A percentile compares a stretch with the other conserved stretches of the same genome.
Conservation (phyloP, 2,888 invertebrate genomes). For the Lamproptera curius region DNA sequence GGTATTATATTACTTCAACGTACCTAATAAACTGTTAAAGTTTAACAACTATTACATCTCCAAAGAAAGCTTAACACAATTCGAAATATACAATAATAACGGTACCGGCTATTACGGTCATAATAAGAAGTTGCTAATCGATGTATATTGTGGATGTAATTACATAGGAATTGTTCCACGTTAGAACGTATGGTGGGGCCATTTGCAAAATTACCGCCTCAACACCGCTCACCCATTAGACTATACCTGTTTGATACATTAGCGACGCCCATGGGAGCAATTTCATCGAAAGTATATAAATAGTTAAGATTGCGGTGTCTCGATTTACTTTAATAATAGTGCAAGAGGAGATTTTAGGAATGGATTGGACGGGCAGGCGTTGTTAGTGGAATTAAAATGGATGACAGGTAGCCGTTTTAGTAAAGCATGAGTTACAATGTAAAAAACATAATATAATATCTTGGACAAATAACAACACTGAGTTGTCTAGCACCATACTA, state of each 20-base stretch:
- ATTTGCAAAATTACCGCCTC: slow-evolving; percentile 64
- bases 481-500: too few species aligned
- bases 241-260: slow-evolving; percentile 53
- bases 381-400: too few species aligned
- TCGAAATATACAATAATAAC: slow-evolving; percentile 8
- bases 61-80: background rate
- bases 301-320: slow-evolving; percentile 42
- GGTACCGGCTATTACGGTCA: slow-evolving; percentile 11
- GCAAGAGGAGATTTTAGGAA: too few species aligned
- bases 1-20: too few species aligned
- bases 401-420: too few species aligned
- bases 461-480: too few species aligned
- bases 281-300: slow-evolving; percentile 45
- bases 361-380: slow-evolving; percentile 38
- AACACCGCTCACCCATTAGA: slow-evolving; percentile 47
- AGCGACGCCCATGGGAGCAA: slow-evolving; percentile 51
- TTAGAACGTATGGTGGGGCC: slow-evolving; percentile 28
- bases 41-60: too few species aligned
- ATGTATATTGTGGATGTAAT: slow-evolving; percentile 17
- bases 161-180: slow-evolving; percentile 17
- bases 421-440: too few species aligned
- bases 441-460: too few species aligned
- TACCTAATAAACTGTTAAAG: too few species aligned
- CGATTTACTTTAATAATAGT: slow-evolving; percentile 44
- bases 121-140: slow-evolving; percentile 20